Evolutionary conservation across 2,888 invertebrate genomes (phyloP), one percentile per base, ranked within the genome.

Genomic region (Phorcus lineatus): DNA sequence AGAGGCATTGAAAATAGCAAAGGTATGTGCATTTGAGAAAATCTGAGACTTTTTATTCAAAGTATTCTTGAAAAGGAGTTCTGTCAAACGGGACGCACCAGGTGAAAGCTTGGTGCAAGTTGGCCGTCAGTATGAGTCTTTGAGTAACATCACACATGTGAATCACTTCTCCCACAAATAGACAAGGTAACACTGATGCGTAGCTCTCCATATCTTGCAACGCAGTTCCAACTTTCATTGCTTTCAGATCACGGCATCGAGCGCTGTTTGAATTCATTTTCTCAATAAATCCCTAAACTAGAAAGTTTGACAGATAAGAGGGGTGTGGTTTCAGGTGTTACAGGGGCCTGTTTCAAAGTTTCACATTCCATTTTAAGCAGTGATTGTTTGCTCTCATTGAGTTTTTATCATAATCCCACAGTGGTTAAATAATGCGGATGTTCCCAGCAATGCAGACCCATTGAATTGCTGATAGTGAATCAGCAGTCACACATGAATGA

Each of bases 1-100:
- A 91, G 96, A 96, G 93, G 96, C 96, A 82, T 94, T 97, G 83
- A 95, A 95, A 93, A 96, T 97, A 79, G 91, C 91, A 57, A 91
- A 91, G 91, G 91, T 91, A 84, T 84, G 90, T 82, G n/a, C 70
- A 16, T 19, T 82, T 57, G 79, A 22, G 22, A 31, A 19, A 22
- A 24, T 52, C 24, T 22, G 13, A 55, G 28, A 75, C 11, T 82
- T 77, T 40, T n/a, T 24, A 22, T 31, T 70, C 19, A 17, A 31
- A 62, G 62, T 11, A 24, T 62, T 16, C 24, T 24, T 17, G 62
- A 62, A 62, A 62, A 62, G 17, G 9, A n/a, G 24, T 28, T 62
- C 47, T 62, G 62, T 62, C 24, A 62, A 62, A 13, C 47, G 47
- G 47, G 47, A 28, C 28, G 22, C 13, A 17, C 28, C 28, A 24